phyloP scores from a whole-genome alignment of 2,888 invertebrate species.

The Tiliacea citrago region DNA sequence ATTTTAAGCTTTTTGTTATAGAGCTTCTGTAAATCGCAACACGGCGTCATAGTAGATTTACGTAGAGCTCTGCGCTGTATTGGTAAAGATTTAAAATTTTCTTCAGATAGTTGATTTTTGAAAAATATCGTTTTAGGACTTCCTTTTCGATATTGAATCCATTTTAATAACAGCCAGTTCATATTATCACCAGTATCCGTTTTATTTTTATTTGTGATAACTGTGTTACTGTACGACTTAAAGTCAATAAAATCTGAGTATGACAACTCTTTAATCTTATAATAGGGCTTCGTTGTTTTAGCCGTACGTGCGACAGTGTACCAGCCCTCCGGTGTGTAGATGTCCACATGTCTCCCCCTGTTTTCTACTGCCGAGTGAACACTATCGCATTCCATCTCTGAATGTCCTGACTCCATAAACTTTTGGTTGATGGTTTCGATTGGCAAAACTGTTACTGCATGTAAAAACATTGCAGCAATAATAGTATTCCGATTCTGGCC shows the following conservation, averaged over 20 bases:
- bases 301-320: too few species aligned
- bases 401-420: constrained; percentile 9
- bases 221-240: neutral
- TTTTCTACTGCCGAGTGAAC: too few species aligned
- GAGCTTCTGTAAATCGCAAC: neutral
- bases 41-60: neutral
- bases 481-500: constrained; percentile 35
- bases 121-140: neutral
- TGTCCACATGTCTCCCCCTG: too few species aligned
- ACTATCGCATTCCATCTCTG: constrained; percentile 7
- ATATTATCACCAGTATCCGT: neutral
- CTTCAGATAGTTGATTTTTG: neutral
- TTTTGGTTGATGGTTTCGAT: constrained; percentile 18
- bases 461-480: constrained; percentile 20
- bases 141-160: neutral
- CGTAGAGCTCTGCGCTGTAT: neutral
- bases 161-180: constrained; percentile 5
- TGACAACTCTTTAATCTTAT: too few species aligned
- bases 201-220: constrained; percentile 3
- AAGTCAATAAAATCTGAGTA: neutral
- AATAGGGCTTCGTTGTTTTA: too few species aligned
- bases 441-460: neutral
- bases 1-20: neutral
- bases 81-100: too few species aligned
- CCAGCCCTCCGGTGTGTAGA: too few species aligned